Evolutionary conservation across 2,113 vertebrate species (phyloP), one percentile per base, ranked within the genome.

Genomic region (Gorsachius goisagi): DNA sequence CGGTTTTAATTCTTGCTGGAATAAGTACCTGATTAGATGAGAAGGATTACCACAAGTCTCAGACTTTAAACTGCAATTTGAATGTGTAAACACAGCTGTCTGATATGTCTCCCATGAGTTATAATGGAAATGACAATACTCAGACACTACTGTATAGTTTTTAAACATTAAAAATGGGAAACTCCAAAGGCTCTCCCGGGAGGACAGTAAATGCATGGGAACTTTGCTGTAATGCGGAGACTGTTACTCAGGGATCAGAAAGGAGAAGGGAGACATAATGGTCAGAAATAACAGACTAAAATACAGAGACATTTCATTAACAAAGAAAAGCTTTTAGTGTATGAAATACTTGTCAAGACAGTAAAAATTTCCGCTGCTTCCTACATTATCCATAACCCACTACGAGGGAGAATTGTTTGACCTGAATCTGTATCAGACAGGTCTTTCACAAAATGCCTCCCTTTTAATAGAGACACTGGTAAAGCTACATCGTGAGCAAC

Each of bases 61-160:
- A 82, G 32, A 39, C 69, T 63, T 94, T 67, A 89, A 86, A 93
- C 53, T 85, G 66, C 39, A 86, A 92, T 77, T 86, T 84, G 49
- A 93, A 85, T 71, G 66, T 92, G 69, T 67, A 93, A 95, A 96
- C 55, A 96, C 59, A 98, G 86, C 77, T 94, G 68, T 90, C 47
- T 89, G 11, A 24, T 76, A 44, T 6, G 6, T 52, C 47, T 96
- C 88, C 75, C 14, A 5, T 71, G 69, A 95, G 35, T 93, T 95
- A 94, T 49, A 82, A 78, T 63, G 81, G 45, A 94, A 97, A 88
- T 71, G 10, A 23, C 5, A 39, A 37, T 86, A 71, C 68, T 81
- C 74, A 63, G 17, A 76, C 5, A 58, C 22, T 77, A 12, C 8
- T 14, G 12, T 41, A 23, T 30, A 6, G 71, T 92, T 94, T 92